Conservation (phyloP, 2,888 invertebrate genomes). For the Agrotis segetum region DNA sequence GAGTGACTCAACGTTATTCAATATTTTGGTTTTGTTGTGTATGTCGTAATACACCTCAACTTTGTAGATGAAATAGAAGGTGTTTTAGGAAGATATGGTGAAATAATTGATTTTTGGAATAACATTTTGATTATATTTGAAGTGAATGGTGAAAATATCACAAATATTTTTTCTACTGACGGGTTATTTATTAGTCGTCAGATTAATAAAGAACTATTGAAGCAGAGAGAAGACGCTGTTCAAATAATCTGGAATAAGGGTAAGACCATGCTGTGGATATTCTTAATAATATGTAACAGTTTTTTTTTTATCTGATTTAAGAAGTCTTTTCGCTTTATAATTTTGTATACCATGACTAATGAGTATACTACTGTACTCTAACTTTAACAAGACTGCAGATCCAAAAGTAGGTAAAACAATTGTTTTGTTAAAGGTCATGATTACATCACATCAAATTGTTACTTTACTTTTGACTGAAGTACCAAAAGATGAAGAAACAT, state of each 20-base stretch:
- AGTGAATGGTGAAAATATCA: background rate
- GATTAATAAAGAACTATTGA: too few relatives aligned
- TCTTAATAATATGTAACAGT: background rate
- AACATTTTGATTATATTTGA: background rate
- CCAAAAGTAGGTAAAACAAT: background rate
- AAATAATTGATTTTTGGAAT: background rate
- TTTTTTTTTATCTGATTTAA: background rate
- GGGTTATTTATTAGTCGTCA: too few relatives aligned
- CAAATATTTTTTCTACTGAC: background rate
- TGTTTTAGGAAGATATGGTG: background rate
- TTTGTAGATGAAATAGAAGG: background rate
- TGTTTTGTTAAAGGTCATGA: background rate
- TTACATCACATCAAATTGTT: background rate
- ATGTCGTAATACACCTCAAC: slow-evolving; percentile 5
- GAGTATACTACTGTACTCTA: background rate
- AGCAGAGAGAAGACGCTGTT: background rate
- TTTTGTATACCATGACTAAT: background rate
- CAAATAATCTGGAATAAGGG: background rate
- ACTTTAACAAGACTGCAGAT: background rate
- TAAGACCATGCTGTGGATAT: background rate
- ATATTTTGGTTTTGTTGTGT: slow-evolving; percentile 10
- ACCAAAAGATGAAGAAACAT: slow-evolving; percentile 6
- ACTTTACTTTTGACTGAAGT: background rate
- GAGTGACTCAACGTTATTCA: slow-evolving; percentile 28
- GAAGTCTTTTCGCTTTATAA: background rate